These are phyloP conservation scores for Mola mola DNA, from an alignment of 2,113 vertebrate genomes.

Conservation along the genomic window DNA sequence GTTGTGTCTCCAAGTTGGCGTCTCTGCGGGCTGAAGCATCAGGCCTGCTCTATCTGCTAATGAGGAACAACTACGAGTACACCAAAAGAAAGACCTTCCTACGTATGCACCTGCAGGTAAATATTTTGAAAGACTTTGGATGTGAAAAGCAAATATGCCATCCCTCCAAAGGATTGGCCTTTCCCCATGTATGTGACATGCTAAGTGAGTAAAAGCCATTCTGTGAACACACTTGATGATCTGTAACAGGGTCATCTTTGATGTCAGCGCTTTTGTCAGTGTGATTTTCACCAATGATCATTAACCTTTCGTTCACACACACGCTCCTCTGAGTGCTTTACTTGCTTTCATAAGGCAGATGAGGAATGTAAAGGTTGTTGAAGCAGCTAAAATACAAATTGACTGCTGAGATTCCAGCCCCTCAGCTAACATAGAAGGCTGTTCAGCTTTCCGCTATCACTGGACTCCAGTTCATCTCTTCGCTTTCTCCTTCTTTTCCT, in stretches of 20 bases:
- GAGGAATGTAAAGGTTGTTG: too few relatives aligned
- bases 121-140: too few relatives aligned
- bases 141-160: too few relatives aligned
- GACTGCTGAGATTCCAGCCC: too few relatives aligned
- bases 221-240: not conserved
- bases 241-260: not conserved
- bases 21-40: slow-evolving; percentile 91
- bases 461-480: slow-evolving; percentile 3
- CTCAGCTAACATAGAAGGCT: slow-evolving; percentile 9
- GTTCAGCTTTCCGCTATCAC: not conserved
- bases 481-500: not conserved
- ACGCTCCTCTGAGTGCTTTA: not conserved
- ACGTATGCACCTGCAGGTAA: slow-evolving; percentile 95
- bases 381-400: too few relatives aligned
- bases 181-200: not conserved
- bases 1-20: slow-evolving; percentile 92
- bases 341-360: not conserved
- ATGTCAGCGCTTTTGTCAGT: not conserved
- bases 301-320: not conserved
- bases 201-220: too few relatives aligned
- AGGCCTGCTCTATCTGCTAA: slow-evolving; percentile 94
- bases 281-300: not conserved
- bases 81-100: slow-evolving; percentile 95
- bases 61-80: slow-evolving; percentile 97
- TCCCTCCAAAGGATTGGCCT: not conserved